Base-by-base conservation (phyloP, 2,888 invertebrate genomes). In the Eurytoma californica region DNA sequence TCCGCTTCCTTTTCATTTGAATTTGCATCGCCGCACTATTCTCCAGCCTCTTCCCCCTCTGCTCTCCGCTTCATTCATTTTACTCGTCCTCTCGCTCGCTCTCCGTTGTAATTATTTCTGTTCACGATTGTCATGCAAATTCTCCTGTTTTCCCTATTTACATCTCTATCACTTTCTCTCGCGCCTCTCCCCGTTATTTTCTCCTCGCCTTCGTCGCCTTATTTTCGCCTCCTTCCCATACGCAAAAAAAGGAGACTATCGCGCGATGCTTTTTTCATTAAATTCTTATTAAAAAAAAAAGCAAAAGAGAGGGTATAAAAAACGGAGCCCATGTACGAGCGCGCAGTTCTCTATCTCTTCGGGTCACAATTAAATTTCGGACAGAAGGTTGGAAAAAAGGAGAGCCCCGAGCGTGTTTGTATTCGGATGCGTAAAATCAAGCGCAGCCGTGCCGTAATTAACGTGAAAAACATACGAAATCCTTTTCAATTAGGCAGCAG, bases 111-210 rank as follows among this genome's bases (percentile, higher is more conserved):
- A 90, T 90, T 90, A 89, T 90, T 90, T 90, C 88, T 87, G 88
- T 87, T 88, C 87, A 82, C 89, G 88, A 90, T 90, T 90, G 90
- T 90, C 82, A 90, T 90, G 90, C 88, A 90, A 90, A 90, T 90
- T 89, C 88, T 86, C 82, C 86, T 88, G 88, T 87, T 88, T 87
- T 86, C 85, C 84, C 80, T 80, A 74, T 77, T 80, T 77, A 80
- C 77, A 77, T 77, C 76, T 76, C 80, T 78, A 66, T 78, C 78
- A 63, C 70, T 49, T n/a, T 39, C 20, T 9, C 60, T 24, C 18
- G 14, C 12, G 13, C 47, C 60, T 18, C 47, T 51, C 74, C 55
- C 66, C 51, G 72, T 51, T 75, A 30, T 60, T 7, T n/a, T 49
- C 47, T 3, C 30, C 49, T 47, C 18, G 30, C 58, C 67, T 30